Evolutionary conservation across 2,888 invertebrate species (phyloP), one percentile per base, ranked within the genome.

Genomic region (Drosophila lacicola): DNA sequence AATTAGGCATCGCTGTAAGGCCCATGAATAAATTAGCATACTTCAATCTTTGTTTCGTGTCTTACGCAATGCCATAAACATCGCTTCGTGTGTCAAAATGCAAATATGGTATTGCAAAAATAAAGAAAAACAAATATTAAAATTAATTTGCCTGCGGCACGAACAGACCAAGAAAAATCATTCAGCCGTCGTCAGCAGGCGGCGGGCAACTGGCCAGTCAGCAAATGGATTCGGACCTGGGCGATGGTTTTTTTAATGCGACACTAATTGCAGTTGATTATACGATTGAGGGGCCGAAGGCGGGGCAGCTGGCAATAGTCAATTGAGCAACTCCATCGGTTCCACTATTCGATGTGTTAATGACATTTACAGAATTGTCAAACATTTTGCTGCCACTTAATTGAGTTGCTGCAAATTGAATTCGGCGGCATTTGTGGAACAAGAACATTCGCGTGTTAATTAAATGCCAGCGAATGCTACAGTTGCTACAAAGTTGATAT

Each of bases 351-450:
- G 6, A 53, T 29, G 65, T 70, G 86, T 78, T 86, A 83, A 83
- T 82, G 76, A 80, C 60, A 78, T 78, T 80, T 67, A 64, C 58
- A 68, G 68, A 73, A 65, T 69, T 69, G 72, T 67, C 66, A 70
- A 81, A 79, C 61, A 84, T 70, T 78, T 70, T 63, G 70, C 60
- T 34, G 74, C 50, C 70, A 66, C 70, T 70, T 70, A 80, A 83
- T 86, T 81, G 70, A 71, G 56, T 70, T 55, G 62, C 36, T 56
- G 69, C 36, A 55, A 76, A 64, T 69, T 51, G 37, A 45, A 33
- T 51, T 61, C 33, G 17, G 17, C 60, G 72, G 45, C 68, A 55
- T 54, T 68, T 75, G 57, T 64, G 63, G 45, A 58, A 58, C 58
- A 44, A 77, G 69, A 56, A 71, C 39, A 25, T 46, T 33, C 11